Conservation (phyloP, 2,797 vertebrate genomes). For the Artibeus lituratus region DNA sequence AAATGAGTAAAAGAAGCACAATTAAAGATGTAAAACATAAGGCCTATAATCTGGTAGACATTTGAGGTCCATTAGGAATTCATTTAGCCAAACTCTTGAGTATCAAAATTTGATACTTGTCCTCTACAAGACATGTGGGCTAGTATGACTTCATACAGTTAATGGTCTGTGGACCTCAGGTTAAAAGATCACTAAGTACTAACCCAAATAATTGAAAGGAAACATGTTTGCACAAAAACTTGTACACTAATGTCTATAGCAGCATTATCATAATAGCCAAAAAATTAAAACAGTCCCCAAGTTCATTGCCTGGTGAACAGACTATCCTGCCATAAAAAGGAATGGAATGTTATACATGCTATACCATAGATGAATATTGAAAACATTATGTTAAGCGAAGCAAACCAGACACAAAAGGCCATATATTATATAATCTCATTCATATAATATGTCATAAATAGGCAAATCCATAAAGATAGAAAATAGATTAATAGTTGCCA, state of each 20-base stretch:
- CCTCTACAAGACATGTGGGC: not conserved
- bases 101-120: not conserved
- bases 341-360: not conserved
- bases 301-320: not conserved
- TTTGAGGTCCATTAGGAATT: not conserved
- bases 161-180: not conserved
- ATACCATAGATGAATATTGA: not conserved
- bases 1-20: not conserved
- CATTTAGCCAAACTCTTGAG: not conserved
- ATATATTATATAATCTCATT: not conserved
- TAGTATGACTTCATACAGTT: not conserved
- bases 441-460: not conserved
- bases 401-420: not conserved
- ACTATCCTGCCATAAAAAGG: not conserved
- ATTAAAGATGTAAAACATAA: not conserved
- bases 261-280: not conserved
- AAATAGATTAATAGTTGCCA: not conserved
- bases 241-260: not conserved
- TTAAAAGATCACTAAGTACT: conserved; percentile 27
- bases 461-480: not conserved
- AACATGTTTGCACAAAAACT: conserved; percentile 4
- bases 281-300: not conserved
- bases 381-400: not conserved
- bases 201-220: not conserved
- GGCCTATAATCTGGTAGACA: not conserved